These are phyloP conservation scores for Eonycteris spelaea DNA, from an alignment of 2,113 vertebrate species.

Conservation along the genomic window DNA sequence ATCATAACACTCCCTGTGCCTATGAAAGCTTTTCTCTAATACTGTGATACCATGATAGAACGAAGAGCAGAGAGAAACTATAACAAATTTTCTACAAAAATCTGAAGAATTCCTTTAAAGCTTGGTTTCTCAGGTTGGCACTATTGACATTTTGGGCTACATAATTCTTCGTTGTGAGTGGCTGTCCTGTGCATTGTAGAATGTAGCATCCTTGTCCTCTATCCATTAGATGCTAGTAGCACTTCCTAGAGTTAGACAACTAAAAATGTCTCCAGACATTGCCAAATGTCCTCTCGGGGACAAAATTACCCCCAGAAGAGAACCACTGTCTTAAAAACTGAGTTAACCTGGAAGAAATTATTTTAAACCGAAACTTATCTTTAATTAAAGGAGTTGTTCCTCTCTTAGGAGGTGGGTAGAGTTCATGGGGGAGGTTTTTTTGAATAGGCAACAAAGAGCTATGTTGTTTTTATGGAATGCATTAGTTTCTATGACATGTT, in stretches of 20 bases:
- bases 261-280: background rate
- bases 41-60: background rate
- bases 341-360: background rate
- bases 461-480: conserved; percentile 1
- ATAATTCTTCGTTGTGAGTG: background rate
- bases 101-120: background rate
- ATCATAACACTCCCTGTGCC: background rate
- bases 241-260: background rate
- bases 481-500: background rate
- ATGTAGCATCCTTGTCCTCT: background rate
- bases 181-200: background rate
- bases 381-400: background rate
- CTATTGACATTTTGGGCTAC: background rate
- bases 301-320: background rate
- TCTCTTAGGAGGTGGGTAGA: background rate
- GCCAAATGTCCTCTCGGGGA: background rate
- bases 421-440: background rate
- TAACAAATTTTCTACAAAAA: background rate
- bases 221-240: background rate
- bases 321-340: background rate
- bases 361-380: conserved; percentile 11
- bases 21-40: background rate
- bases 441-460: background rate
- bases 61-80: background rate
- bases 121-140: background rate